Conservation (phyloP, 1,140 invertebrate genomes). For the Ctenoplectra terminalis region DNA sequence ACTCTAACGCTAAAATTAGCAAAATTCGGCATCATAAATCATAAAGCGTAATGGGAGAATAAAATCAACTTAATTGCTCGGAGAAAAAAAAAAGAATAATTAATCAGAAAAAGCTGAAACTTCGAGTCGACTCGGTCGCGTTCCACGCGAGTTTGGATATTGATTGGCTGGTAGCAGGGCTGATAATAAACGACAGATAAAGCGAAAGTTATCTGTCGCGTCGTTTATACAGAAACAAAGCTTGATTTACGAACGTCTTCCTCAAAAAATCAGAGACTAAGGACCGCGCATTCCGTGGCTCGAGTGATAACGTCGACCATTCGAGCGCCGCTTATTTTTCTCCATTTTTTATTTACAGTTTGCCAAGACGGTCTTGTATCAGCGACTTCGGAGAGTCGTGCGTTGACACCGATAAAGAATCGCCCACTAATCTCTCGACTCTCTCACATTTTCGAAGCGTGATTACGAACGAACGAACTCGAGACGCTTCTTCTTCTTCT, state of each 20-base stretch:
- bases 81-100: no score
- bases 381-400: background rate
- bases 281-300: background rate
- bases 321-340: background rate
- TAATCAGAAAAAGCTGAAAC: background rate
- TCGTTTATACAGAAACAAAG: slow-evolving; percentile 23
- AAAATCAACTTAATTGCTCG: background rate
- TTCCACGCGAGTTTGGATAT: background rate
- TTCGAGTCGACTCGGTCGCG: background rate
- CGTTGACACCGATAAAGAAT: slow-evolving; percentile 32
- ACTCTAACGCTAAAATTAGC: no score
- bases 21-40: no score
- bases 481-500: no score
- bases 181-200: slow-evolving; percentile 27
- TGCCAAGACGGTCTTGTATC: slow-evolving; percentile 14
- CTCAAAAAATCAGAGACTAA: slow-evolving; percentile 13
- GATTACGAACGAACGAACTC: background rate
- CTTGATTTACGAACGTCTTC: slow-evolving; percentile 23
- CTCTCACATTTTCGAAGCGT: background rate
- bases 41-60: background rate
- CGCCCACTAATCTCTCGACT: background rate
- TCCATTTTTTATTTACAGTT: slow-evolving; percentile 19
- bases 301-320: background rate
- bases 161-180: slow-evolving; percentile 30
- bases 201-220: background rate